phyloP scores from a whole-genome alignment of 53 echinoderm and acorn worm genomes.

The Zoroaster sp. region DNA sequence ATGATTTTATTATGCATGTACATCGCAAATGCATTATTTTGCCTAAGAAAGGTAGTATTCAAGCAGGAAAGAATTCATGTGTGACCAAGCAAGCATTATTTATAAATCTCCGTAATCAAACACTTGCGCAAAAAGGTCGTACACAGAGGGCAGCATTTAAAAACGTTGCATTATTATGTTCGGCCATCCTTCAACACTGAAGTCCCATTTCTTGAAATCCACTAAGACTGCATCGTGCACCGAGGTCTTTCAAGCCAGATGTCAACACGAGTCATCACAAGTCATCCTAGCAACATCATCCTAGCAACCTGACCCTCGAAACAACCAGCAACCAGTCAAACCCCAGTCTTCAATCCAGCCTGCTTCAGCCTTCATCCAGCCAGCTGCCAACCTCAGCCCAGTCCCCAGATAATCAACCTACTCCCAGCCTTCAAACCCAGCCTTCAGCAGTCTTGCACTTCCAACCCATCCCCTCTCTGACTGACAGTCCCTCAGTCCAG shows the following conservation, averaged over 20 bases:
- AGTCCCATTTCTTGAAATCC: not conserved
- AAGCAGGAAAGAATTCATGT: too few species aligned
- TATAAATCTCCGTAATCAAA: not conserved
- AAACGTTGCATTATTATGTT: not conserved
- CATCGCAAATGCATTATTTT: not conserved
- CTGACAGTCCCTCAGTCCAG: not conserved
- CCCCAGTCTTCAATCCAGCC: not conserved
- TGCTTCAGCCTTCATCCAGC: not conserved
- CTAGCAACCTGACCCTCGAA: not conserved
- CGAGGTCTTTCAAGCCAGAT: too few species aligned
- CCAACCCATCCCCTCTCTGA: too few species aligned
- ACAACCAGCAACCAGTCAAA: not conserved
- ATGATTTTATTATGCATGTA: not conserved
- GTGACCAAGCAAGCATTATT: not conserved
- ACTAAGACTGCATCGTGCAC: too few species aligned
- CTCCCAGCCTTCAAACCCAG: not conserved
- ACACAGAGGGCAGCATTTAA: not conserved
- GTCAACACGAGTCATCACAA: too few species aligned
- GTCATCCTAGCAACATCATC: too few species aligned
- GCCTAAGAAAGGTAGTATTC: not conserved
- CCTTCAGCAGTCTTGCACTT: too few species aligned
- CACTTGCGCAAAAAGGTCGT: not conserved
- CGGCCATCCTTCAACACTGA: not conserved
- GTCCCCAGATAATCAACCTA: not conserved
- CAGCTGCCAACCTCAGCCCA: not conserved